These are phyloP conservation scores for Hermetia illucens DNA, from an alignment of 1,140 invertebrate genomes.

Conservation along the genomic window DNA sequence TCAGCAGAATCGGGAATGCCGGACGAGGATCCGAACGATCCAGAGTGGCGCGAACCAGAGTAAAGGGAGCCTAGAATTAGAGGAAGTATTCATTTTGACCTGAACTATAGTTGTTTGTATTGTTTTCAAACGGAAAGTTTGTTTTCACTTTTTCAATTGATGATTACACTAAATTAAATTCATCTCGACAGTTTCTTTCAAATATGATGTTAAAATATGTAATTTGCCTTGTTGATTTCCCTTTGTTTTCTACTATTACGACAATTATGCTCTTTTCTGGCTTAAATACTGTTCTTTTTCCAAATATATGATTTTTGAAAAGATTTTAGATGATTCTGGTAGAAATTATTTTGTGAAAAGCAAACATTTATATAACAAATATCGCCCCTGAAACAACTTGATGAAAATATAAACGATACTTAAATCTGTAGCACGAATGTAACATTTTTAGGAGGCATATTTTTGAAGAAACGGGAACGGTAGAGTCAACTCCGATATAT, in stretches of 20 bases:
- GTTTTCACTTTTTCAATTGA: neutral
- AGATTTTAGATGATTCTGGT: too few relatives aligned
- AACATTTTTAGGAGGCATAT: too few relatives aligned
- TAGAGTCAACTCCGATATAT: too few relatives aligned
- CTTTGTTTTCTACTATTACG: neutral
- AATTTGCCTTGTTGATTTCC: neutral
- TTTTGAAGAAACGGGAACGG: too few relatives aligned
- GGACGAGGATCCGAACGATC: slow-evolving; percentile 60
- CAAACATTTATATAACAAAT: too few relatives aligned
- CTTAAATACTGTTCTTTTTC: too few relatives aligned
- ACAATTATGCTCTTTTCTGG: neutral
- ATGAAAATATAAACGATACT: too few relatives aligned
- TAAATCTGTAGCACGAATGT: too few relatives aligned
- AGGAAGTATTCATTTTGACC: neutral
- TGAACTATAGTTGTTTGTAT: neutral
- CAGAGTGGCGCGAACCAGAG: slow-evolving; percentile 44
- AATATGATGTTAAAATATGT: neutral
- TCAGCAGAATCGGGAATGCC: slow-evolving; percentile 44
- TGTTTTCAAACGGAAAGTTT: neutral
- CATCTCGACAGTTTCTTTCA: neutral
- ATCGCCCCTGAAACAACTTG: too few relatives aligned
- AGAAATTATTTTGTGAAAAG: too few relatives aligned
- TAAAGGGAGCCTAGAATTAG: neutral
- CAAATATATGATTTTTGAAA: too few relatives aligned
- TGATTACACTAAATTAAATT: neutral